These are phyloP conservation scores for Stictocephala bisonia DNA, from an alignment of 2,888 invertebrate genomes.

Conservation along the genomic window DNA sequence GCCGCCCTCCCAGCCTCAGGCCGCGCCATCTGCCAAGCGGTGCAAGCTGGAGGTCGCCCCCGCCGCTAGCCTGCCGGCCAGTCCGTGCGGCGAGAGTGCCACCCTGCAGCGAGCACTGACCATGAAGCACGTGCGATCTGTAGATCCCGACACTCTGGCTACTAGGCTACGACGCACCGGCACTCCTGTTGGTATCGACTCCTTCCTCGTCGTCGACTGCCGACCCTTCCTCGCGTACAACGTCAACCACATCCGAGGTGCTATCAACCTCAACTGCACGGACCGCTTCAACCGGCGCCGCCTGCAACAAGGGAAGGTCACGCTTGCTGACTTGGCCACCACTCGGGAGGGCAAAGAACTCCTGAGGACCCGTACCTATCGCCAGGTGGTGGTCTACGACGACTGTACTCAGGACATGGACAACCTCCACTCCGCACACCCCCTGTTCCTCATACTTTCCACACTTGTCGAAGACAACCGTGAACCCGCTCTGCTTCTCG, in stretches of 20 bases:
- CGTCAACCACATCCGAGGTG: conserved; percentile 74
- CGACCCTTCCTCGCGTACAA: conserved; percentile 76
- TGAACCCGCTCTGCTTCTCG: conserved; percentile 74
- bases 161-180: conserved; percentile 63
- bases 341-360: conserved; percentile 73
- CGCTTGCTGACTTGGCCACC: conserved; percentile 74
- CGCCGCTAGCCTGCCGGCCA: conserved; percentile 65
- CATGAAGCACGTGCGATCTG: conserved; percentile 67
- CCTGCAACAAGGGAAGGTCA: conserved; percentile 74
- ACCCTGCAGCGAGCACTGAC: conserved; percentile 68
- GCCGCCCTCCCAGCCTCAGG: conserved; percentile 63
- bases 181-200: conserved; percentile 51
- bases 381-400: conserved; percentile 77
- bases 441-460: conserved; percentile 73
- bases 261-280: conserved; percentile 78
- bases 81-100: conserved; percentile 69
- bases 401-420: conserved; percentile 74
- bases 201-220: conserved; percentile 55
- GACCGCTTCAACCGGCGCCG: conserved; percentile 76
- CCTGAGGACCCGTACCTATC: conserved; percentile 68
- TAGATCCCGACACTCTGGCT: conserved; percentile 68
- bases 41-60: conserved; percentile 68
- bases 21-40: conserved; percentile 65
- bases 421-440: conserved; percentile 69
- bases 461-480: conserved; percentile 76